phyloP scores from a whole-genome alignment of 1,140 invertebrate genomes.

The Carcinoscorpius rotundicauda region DNA sequence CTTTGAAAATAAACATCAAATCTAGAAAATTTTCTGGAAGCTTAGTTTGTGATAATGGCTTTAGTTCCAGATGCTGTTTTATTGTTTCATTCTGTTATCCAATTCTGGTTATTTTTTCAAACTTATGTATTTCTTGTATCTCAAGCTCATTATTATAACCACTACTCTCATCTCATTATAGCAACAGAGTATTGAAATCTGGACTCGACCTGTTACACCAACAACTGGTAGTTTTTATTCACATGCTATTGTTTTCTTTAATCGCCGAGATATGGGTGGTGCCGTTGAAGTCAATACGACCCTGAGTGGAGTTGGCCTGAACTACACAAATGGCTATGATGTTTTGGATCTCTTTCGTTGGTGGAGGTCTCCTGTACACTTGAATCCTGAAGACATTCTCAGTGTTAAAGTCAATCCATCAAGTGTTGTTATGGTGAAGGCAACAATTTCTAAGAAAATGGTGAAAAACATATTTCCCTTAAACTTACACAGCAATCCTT shows the following conservation, averaged over 20 bases:
- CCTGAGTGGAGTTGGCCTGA: conserved; percentile 64
- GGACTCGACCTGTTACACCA: conserved; percentile 73
- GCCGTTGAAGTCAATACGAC: conserved; percentile 74
- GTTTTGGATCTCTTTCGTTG: conserved; percentile 80
- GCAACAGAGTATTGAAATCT: conserved; percentile 83
- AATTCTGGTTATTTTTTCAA: background rate
- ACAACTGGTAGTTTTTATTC: conserved; percentile 58
- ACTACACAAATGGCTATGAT: conserved; percentile 61
- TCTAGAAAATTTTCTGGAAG: background rate
- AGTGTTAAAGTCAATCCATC: conserved; percentile 90
- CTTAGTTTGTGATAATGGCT: too few relatives aligned
- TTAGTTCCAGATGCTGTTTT: too few relatives aligned
- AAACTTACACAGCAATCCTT: too few relatives aligned
- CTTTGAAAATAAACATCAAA: background rate
- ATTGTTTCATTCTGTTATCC: background rate
- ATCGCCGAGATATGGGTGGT: conserved; percentile 75
- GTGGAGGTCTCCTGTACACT: conserved; percentile 59
- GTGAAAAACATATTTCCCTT: too few relatives aligned
- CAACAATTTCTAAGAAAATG: background rate
- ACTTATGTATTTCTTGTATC: conserved; percentile 7
- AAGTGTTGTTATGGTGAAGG: conserved; percentile 37
- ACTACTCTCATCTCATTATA: conserved; percentile 33
- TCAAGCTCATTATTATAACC: conserved; percentile 2
- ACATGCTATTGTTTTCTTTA: conserved; percentile 74
- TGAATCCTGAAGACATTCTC: conserved; percentile 71